Evolutionary conservation across 2,113 vertebrate genomes (phyloP).

Genomic region (Ivindomyrus marchei): DNA sequence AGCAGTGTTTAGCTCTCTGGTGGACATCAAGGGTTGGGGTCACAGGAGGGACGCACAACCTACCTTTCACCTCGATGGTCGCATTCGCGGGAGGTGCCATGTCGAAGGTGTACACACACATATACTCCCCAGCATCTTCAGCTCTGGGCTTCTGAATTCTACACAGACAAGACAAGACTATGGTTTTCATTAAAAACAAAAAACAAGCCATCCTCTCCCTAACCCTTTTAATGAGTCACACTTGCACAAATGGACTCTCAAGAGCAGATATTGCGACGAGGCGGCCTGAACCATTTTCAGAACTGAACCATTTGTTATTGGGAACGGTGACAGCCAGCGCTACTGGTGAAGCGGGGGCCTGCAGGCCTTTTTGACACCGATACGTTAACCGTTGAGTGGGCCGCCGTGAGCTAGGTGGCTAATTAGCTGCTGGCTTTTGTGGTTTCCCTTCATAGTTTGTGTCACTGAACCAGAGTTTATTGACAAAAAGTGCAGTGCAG

Average conservation of each 20-base stretch:
- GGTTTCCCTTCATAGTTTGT: background rate
- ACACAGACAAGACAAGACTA: conserved; percentile 44
- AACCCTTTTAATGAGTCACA: background rate
- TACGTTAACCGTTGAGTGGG: background rate
- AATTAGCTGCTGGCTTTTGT: background rate
- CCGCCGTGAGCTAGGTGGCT: background rate
- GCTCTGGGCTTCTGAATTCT: conserved; percentile 84
- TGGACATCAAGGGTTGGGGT: background rate
- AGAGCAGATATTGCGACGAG: background rate
- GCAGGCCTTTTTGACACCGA: background rate
- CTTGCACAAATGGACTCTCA: background rate
- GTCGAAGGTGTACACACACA: conserved; percentile 87
- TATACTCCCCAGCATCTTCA: conserved; percentile 90
- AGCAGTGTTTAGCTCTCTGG: background rate
- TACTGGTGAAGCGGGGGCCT: background rate
- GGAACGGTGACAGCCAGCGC: background rate
- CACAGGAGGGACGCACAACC: conserved; percentile 20
- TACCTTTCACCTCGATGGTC: conserved; percentile 97
- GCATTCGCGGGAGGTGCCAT: conserved; percentile 83
- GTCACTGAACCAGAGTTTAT: background rate
- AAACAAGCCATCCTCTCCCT: background rate
- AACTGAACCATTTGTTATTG: background rate
- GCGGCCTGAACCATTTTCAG: background rate
- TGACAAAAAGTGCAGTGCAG: background rate
- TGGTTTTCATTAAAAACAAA: background rate